Base-by-base conservation (phyloP, 2,113 vertebrate species). In the Chrysochloris asiatica region DNA sequence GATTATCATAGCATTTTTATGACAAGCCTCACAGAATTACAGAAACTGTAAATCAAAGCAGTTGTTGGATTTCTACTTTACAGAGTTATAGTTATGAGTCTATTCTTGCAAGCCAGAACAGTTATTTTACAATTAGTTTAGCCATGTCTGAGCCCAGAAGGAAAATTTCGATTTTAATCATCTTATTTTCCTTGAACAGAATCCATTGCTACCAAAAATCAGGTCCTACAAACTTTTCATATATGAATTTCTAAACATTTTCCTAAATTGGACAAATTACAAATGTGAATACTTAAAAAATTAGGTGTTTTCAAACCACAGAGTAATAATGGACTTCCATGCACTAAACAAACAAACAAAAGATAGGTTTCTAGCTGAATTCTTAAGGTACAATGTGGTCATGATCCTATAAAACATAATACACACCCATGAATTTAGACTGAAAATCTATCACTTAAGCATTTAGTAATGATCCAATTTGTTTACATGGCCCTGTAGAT, bases 391-490 rank as follows among this genome's bases (percentile, higher is more conserved):
- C 92, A 95, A 93, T 91, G 94, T 85, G 95, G 92, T 89, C 93
- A 92, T 41, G 36, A 76, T 65, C 85, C 92, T 94, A 83, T 97
- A 96, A 97, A 97, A 94, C 88, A 80, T 95, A 97, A 94, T 77
- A 92, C 82, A 95, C 93, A 95, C 85, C 96, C 96, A 93, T 94
- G 89, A 96, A 94, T 97, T 95, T 93, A 86, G 90, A 93, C 91
- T 95, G 88, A 96, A 96, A 91, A 98, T 95, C 96, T 95, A 97
- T 93, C 96, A 95, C 95, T 97, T 97, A 96, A 97, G 97, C 67
- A 95, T 97, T 96, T 96, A 96, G 95, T 97, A 97, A 98, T 98
- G 94, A 98, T 91, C 87, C 97, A 97, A 98, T 98, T 97, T 98
- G 97, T 98, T 98, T 98, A 97, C 97, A 97, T 0, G 95, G 94